Percentiles rank a stretch among this genome's conserved stretches.
These are phyloP conservation scores for Ageneiosus marmoratus DNA, from an alignment of 2,113 vertebrate genomes.

Conservation along the genomic window DNA sequence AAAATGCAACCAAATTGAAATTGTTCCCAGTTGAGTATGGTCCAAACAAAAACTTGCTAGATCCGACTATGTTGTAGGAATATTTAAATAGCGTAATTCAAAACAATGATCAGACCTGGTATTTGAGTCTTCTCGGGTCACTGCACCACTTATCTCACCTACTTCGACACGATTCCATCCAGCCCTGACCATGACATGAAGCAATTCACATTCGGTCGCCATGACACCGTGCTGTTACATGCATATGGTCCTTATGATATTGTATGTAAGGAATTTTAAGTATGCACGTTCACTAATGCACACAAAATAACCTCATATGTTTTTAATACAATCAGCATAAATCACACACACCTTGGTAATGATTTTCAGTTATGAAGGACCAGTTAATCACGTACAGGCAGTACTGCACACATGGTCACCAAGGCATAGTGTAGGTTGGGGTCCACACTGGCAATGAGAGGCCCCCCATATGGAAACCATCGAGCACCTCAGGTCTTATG, in stretches of 20 bases:
- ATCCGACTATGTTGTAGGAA: background rate
- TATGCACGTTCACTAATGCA: background rate
- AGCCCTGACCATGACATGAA: slow-evolving; percentile 14
- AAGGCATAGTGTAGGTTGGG: slow-evolving; percentile 29
- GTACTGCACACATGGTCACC: slow-evolving; percentile 9
- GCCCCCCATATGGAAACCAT: slow-evolving; percentile 58
- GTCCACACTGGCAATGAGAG: slow-evolving; percentile 38
- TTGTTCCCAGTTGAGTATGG: slow-evolving; percentile 16
- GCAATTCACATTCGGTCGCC: background rate
- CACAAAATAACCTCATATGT: slow-evolving; percentile 26
- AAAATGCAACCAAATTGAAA: slow-evolving; percentile 6
- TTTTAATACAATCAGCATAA: slow-evolving; percentile 22
- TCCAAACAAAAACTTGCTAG: background rate
- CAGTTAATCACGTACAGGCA: slow-evolving; percentile 34
- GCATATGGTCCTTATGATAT: slow-evolving; percentile 18
- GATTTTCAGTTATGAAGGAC: slow-evolving; percentile 37
- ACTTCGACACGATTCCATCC: background rate
- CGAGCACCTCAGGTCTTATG: slow-evolving; percentile 43
- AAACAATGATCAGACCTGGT: background rate
- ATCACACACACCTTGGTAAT: slow-evolving; percentile 22
- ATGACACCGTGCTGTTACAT: background rate
- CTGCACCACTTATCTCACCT: background rate
- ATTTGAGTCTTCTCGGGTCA: slow-evolving; percentile 20
- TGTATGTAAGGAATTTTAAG: slow-evolving; percentile 33
- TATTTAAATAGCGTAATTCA: background rate